These are phyloP conservation scores for Crioceris asparagi DNA, from an alignment of 2,888 invertebrate species.

Conservation along the genomic window DNA sequence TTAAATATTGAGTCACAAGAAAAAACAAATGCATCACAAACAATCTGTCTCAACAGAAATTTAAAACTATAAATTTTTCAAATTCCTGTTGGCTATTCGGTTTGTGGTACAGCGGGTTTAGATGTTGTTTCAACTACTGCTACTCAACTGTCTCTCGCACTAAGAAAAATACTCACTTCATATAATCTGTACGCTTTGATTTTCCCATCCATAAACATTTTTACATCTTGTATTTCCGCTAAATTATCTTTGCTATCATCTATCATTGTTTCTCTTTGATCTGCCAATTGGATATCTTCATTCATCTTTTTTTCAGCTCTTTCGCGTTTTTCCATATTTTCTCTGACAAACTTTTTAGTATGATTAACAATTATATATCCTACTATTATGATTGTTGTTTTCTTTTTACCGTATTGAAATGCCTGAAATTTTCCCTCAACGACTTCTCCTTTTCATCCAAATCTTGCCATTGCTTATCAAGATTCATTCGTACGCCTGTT, in stretches of 20 bases:
- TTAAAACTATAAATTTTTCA: too few species aligned
- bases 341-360: conserved; percentile 54
- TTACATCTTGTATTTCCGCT: conserved; percentile 11
- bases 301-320: conserved; percentile 48
- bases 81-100: too few species aligned
- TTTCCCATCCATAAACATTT: conserved; percentile 41
- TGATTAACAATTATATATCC: too few species aligned
- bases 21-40: too few species aligned
- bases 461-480: conserved; percentile 17
- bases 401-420: too few species aligned
- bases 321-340: conserved; percentile 54
- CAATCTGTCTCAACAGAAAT: too few species aligned
- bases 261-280: conserved; percentile 41
- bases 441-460: conserved; percentile 16
- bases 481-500: conserved; percentile 5
- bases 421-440: conserved; percentile 15
- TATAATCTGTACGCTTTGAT: conserved; percentile 49
- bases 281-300: conserved; percentile 43
- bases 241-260: conserved; percentile 7
- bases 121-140: background rate
- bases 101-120: too few species aligned
- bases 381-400: too few species aligned
- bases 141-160: conserved; percentile 8
- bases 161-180: too few species aligned
- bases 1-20: too few species aligned